phyloP scores from a whole-genome alignment of 2,113 vertebrate species.

The Pristiophorus japonicus region DNA sequence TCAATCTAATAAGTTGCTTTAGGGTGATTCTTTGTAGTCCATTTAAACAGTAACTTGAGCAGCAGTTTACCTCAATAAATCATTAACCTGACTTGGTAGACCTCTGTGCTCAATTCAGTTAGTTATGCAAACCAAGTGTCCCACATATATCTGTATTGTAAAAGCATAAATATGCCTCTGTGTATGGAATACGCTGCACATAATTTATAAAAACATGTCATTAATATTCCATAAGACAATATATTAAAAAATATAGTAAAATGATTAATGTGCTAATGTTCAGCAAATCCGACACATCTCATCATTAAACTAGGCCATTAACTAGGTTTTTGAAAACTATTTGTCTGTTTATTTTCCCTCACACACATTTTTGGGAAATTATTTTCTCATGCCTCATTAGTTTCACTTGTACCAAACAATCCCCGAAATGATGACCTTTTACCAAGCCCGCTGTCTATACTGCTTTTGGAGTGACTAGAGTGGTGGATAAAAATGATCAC shows the following conservation, averaged over 20 bases:
- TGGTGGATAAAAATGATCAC: neutral
- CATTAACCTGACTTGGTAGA: constrained; percentile 16
- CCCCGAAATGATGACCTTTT: neutral
- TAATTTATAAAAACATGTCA: constrained; percentile 18
- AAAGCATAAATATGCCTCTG: constrained; percentile 5
- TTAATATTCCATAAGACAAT: neutral
- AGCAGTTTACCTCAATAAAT: neutral
- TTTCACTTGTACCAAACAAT: neutral
- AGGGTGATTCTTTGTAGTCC: neutral
- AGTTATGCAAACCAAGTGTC: neutral
- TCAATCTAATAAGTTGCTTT: constrained; percentile 1
- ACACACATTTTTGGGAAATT: neutral
- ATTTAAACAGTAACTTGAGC: constrained; percentile 17
- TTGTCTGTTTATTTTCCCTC: constrained; percentile 11
- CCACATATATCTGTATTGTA: neutral
- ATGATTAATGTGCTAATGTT: constrained; percentile 7
- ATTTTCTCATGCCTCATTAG: neutral
- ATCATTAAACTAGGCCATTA: constrained; percentile 16
- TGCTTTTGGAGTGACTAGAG: neutral
- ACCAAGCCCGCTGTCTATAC: neutral
- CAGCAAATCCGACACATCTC: neutral
- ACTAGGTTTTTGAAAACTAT: neutral
- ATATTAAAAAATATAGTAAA: constrained; percentile 10
- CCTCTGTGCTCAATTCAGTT: neutral
- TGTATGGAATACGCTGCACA: neutral